Conservation (phyloP, 2,888 invertebrate genomes). For the Escarpia spicata region DNA sequence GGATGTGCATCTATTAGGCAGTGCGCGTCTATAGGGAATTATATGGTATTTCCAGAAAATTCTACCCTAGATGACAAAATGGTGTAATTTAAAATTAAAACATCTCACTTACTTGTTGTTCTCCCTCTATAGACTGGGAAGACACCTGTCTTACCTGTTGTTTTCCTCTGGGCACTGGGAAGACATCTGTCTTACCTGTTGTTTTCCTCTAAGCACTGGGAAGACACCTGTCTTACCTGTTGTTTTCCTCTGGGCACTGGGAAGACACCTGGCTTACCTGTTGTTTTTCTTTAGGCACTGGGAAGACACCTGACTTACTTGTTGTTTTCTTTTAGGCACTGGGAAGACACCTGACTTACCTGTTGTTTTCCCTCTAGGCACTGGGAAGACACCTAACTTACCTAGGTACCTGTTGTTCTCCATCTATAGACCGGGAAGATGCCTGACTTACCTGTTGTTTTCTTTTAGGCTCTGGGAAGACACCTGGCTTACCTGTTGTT, state of each 20-base stretch:
- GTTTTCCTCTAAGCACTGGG: conserved; percentile 66
- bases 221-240: too few species aligned
- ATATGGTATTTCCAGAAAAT: too few species aligned
- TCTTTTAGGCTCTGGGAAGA: conserved; percentile 71
- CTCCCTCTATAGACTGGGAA: conserved; percentile 69
- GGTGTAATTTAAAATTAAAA: background rate
- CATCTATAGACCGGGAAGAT: background rate
- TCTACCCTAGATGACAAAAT: too few species aligned
- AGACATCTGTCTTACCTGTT: background rate
- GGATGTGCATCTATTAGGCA: too few species aligned
- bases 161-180: background rate
- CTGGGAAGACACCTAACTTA: background rate
- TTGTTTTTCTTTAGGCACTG: conserved; percentile 72
- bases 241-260: background rate
- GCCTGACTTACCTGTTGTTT: background rate
- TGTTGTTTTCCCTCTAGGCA: background rate
- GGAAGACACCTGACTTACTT: conserved; percentile 75
- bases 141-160: too few species aligned
- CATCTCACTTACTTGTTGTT: background rate
- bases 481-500: too few species aligned
- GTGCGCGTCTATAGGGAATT: too few species aligned
- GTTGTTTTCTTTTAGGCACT: conserved; percentile 65
- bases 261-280: background rate
- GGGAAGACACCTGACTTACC: too few species aligned
- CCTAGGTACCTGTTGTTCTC: too few species aligned